Base-by-base conservation (phyloP, 2,888 invertebrate species). In the Leptogaster cylindrica region DNA sequence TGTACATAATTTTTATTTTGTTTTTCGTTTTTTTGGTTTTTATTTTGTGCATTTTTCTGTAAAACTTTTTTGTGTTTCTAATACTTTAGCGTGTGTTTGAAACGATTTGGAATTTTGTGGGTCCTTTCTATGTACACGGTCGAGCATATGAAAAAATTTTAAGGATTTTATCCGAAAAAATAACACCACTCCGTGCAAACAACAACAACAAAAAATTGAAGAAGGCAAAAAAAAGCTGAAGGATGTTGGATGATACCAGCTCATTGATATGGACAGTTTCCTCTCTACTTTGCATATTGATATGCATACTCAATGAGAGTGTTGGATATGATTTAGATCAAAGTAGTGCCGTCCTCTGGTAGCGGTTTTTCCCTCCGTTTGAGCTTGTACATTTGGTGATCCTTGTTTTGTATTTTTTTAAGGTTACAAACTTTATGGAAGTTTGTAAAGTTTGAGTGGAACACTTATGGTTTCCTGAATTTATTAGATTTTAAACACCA, bases 221-320 rank as follows among this genome's bases (percentile, higher is more conserved):
- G n/a, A n/a, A n/a, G n/a, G n/a, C n/a, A n/a, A n/a, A n/a, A n/a
- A n/a, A n/a, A n/a, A n/a, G n/a, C 10, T n/a, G 14, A 52, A 20
- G 52, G 33, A 33, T 33, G 33, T 33, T 16, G 52, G 33, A 33
- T 33, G 33, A 20, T 31, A 52, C 52, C 16, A 52, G 28, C 52
- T 52, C 52, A 52, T 52, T 52, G 52, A 52, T 52, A 52, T 52
- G 52, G 52, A 33, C 52, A 52, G 52, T 52, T 52, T 52, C 52
- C 52, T 52, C 31, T 20, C n/a, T 10, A 27, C 52, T 52, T 52
- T 52, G 33, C 52, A 52, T 52, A 52, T 52, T 52, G 28, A 52
- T 52, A 52, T 52, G 52, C 52, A 52, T 52, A 52, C 52, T 33
- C 52, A 52, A 52, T 52, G 52, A 52, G 52, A 18, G 33, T 52